Base-by-base conservation (phyloP, 2,888 invertebrate species). In the Megastigmus dorsalis region DNA sequence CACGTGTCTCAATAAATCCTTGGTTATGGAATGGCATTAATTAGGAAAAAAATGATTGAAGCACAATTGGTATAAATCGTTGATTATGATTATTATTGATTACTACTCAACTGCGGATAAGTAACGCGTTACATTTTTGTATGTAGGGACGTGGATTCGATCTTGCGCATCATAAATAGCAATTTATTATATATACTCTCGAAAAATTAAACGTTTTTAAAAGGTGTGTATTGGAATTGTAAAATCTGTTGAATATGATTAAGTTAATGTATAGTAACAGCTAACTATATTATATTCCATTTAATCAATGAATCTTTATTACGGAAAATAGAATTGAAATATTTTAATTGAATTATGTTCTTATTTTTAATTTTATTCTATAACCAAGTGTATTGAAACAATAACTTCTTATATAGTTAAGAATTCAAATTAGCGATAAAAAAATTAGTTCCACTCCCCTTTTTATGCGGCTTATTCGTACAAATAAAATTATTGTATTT, bases 341-440 rank as follows among this genome's bases (percentile, higher is more conserved):
- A 59, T 59, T 59, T 38, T 38, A 38, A 50, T 38, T 50, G 30
- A 4, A 36, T n/a, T 57, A 45, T 30, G n/a, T 10, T 26, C 7
- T 9, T 60, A 13, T 60, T 60, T 57, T 52, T 45, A 15, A 26
- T 70, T 62, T 70, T 55, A 55, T 62, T 62, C 62, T 63, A 63
- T 36, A 70, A 63, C 62, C 70, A 70, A 62, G 45, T 55, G 45
- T 15, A 30, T 43, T 10, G n/a, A n/a, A n/a, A n/a, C n/a, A n/a
- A n/a, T n/a, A n/a, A n/a, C n/a, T n/a, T n/a, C n/a, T n/a, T n/a
- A n/a, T n/a, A n/a, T n/a, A n/a, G n/a, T n/a, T n/a, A n/a, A n/a
- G n/a, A n/a, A n/a, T n/a, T n/a, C n/a, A n/a, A n/a, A n/a, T n/a
- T n/a, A n/a, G n/a, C n/a, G n/a, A n/a, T n/a, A n/a, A n/a, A n/a